These are phyloP conservation scores for Dromiciops gliroides DNA, from an alignment of 2,113 vertebrate species.

Conservation along the genomic window DNA sequence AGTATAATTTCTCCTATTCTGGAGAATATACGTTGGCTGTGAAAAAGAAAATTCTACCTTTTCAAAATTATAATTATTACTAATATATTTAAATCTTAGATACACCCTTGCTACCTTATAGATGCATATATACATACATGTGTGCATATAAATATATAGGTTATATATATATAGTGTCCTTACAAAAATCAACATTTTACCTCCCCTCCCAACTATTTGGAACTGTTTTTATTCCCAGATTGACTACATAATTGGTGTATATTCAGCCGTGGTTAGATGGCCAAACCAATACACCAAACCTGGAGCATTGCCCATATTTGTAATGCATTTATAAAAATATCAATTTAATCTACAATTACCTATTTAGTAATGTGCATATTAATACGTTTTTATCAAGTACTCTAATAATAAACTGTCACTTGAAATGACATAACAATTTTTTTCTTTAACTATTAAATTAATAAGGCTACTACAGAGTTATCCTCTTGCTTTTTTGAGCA, in stretches of 20 bases:
- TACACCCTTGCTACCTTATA: neutral
- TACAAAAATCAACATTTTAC: neutral
- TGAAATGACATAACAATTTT: slow-evolving; percentile 18
- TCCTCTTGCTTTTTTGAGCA: neutral
- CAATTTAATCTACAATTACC: neutral
- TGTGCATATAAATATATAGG: too few species aligned
- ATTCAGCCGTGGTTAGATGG: neutral
- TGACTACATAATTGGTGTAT: neutral
- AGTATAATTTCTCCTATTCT: neutral
- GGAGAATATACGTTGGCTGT: neutral
- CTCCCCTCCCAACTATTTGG: neutral
- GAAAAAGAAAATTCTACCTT: neutral
- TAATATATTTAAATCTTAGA: neutral
- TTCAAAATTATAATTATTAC: neutral
- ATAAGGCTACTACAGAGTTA: neutral
- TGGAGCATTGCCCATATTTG: neutral
- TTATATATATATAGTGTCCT: neutral
- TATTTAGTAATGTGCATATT: neutral
- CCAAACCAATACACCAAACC: neutral
- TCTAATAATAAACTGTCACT: neutral
- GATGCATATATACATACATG: too few species aligned
- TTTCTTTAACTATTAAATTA: slow-evolving; percentile 33
- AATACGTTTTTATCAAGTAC: slow-evolving; percentile 1
- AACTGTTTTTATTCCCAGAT: neutral
- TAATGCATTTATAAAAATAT: neutral